Evolutionary conservation across 1,140 invertebrate species (phyloP).

Genomic region (Panulirus ornatus): DNA sequence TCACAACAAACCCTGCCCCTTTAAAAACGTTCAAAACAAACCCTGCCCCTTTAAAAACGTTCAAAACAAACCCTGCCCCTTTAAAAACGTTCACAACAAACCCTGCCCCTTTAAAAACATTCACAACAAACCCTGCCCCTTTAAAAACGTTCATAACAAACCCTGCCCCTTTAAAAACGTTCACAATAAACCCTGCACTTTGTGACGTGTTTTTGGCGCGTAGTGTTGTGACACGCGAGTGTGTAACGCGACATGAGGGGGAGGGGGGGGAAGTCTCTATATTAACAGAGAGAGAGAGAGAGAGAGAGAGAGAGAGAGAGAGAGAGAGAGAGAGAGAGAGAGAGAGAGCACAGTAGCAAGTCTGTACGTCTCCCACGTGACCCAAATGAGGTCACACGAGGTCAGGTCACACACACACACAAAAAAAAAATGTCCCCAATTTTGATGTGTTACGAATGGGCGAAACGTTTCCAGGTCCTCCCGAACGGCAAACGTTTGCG

Average conservation of each 20-base stretch:
- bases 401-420: not conserved
- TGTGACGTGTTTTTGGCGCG: not conserved
- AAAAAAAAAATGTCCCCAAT: not conserved
- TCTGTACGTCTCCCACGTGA: not conserved
- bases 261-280: not conserved
- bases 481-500: not conserved
- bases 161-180: not conserved
- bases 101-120: not conserved
- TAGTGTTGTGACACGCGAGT: not conserved
- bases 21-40: not conserved
- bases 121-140: not conserved
- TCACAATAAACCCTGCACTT: not conserved
- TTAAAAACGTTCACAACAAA: not conserved
- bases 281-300: constrained; percentile 14
- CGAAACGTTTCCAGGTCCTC: not conserved
- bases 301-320: not conserved
- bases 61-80: not conserved
- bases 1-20: too few relatives aligned
- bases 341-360: not conserved
- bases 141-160: not conserved
- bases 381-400: not conserved
- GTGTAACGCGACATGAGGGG: not conserved
- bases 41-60: not conserved
- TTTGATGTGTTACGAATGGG: not conserved
- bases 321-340: not conserved